Percentiles rank a stretch among this genome's conserved stretches.
phyloP scores from a whole-genome alignment of 1,140 invertebrate species.

The Brachionus calyciflorus region DNA sequence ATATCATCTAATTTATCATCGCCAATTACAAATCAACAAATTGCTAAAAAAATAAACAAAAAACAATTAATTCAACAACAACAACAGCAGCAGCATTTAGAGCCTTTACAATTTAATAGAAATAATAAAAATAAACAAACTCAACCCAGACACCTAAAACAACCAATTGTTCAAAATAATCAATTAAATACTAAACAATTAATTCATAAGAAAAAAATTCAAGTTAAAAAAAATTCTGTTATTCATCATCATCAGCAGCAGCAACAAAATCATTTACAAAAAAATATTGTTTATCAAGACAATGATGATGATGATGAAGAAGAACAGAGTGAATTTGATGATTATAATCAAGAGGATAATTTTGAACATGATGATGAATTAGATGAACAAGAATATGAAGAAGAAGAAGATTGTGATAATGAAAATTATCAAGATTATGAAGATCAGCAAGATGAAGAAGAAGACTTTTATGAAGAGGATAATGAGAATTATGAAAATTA shows the following conservation, averaged over 20 bases:
- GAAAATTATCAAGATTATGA: not conserved
- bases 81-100: not conserved
- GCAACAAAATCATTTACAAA: not conserved
- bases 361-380: not conserved
- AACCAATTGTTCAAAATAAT: not conserved
- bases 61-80: not conserved
- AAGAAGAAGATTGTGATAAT: not conserved
- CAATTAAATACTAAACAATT: not conserved
- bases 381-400: not conserved
- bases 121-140: not conserved
- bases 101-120: not conserved
- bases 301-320: not conserved
- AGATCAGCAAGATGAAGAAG: not conserved
- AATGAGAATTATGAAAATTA: not conserved
- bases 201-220: not conserved
- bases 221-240: not conserved
- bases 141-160: no score
- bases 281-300: not conserved
- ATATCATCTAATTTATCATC: slow-evolving; percentile 6
- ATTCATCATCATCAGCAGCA: not conserved
- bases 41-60: not conserved
- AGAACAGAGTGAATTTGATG: not conserved
- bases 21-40: not conserved
- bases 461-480: not conserved
- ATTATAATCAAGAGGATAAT: not conserved